A percentile compares a stretch with the other conserved stretches of the same genome.
Evolutionary conservation across 2,797 vertebrate species (phyloP).

Genomic region (Labeo calbasu): DNA sequence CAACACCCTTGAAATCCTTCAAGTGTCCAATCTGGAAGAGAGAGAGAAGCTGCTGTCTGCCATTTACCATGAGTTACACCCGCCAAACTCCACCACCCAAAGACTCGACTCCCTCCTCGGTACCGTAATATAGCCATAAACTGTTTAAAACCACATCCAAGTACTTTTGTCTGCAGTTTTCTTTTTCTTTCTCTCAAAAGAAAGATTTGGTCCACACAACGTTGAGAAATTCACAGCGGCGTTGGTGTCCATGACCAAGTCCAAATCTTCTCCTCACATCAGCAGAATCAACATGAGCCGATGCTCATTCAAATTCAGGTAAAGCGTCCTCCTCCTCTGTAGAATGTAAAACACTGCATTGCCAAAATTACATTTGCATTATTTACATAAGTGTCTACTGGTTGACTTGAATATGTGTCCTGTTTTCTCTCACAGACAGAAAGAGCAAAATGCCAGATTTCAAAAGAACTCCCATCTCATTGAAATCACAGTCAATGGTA

Average conservation of each 20-base stretch:
- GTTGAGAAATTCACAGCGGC: constrained; percentile 68
- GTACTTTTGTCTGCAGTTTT: constrained; percentile 4
- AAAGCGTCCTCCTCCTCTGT: background rate
- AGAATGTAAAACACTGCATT: background rate
- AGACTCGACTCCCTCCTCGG: constrained; percentile 73
- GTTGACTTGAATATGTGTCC: background rate
- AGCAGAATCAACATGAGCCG: constrained; percentile 63
- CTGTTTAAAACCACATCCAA: background rate
- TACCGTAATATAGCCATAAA: constrained; percentile 52
- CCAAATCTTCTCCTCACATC: constrained; percentile 68
- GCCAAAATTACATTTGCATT: background rate
- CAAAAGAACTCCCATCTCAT: constrained; percentile 68
- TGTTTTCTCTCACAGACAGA: constrained; percentile 61
- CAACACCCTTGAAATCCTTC: constrained; percentile 73
- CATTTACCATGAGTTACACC: constrained; percentile 78
- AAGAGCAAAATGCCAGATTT: constrained; percentile 57
- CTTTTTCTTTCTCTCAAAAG: constrained; percentile 27
- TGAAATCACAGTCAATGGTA: constrained; percentile 70
- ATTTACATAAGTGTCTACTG: background rate
- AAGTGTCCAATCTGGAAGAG: constrained; percentile 71
- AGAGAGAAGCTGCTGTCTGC: constrained; percentile 77
- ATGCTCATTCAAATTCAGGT: constrained; percentile 71
- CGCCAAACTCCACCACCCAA: constrained; percentile 69
- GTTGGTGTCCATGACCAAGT: constrained; percentile 68
- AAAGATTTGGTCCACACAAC: constrained; percentile 62